These are phyloP conservation scores for Trypoxylus dichotomus DNA, from an alignment of 1,140 invertebrate species.

Conservation along the genomic window DNA sequence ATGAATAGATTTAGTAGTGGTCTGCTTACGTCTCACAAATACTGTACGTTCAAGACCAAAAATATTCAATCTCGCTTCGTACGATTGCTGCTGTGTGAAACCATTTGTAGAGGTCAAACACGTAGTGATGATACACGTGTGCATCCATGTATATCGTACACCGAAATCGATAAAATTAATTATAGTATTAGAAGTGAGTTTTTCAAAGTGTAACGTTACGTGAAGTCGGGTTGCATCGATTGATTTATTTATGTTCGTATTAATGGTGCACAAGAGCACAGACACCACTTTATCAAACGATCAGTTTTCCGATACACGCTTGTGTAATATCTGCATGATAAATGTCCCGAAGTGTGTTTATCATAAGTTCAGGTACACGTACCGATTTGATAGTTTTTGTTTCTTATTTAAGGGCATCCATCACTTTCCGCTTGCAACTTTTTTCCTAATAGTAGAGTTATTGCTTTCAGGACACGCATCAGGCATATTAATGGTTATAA, in stretches of 20 bases:
- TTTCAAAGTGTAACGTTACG: background rate
- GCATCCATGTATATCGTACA: background rate
- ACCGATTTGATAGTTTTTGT: background rate
- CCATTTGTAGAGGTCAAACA: background rate
- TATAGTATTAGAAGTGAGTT: background rate
- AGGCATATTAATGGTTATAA: background rate
- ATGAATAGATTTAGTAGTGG: too few relatives aligned
- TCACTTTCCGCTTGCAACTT: background rate
- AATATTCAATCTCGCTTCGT: too few relatives aligned
- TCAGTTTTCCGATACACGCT: background rate
- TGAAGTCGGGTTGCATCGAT: slow-evolving; percentile 1
- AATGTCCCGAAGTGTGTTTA: slow-evolving; percentile 16
- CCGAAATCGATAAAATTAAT: background rate
- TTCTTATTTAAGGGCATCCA: slow-evolving; percentile 8
- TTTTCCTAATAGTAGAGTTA: background rate
- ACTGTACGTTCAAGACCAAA: too few relatives aligned
- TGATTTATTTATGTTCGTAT: background rate
- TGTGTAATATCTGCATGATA: slow-evolving; percentile 17
- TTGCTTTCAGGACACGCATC: background rate
- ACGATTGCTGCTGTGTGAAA: background rate
- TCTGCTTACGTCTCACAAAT: too few relatives aligned
- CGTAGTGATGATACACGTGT: background rate
- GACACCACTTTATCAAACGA: slow-evolving; percentile 1
- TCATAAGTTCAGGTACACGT: slow-evolving; percentile 8
- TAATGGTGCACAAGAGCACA: background rate